A percentile compares a stretch with the other conserved stretches of the same genome.
Evolutionary conservation across 2,888 invertebrate species (phyloP).

Genomic region (Deilephila elpenor): DNA sequence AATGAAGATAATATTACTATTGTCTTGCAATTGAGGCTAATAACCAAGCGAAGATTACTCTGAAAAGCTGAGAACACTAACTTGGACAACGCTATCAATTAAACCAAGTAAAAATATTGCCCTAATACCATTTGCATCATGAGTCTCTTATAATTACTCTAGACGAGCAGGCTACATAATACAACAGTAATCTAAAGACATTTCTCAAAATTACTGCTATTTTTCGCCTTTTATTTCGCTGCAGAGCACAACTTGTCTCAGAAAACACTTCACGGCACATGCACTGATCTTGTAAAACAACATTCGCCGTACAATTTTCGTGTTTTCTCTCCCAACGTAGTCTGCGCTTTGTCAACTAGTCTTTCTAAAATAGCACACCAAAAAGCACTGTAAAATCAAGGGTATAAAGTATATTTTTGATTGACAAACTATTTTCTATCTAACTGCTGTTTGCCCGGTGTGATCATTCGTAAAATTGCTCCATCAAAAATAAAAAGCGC

Average conservation of each 20-base stretch:
- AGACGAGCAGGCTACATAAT: no score
- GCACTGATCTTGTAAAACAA: conserved; percentile 1
- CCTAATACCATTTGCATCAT: no score
- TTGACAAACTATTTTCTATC: neutral
- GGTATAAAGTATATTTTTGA: neutral
- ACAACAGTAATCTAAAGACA: no score
- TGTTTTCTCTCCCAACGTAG: conserved; percentile 8
- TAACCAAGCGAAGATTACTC: no score
- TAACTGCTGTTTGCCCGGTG: neutral
- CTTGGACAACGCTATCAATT: no score
- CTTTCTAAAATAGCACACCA: neutral
- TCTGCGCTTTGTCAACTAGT: conserved; percentile 5
- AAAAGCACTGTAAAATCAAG: neutral
- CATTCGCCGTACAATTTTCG: conserved; percentile 7
- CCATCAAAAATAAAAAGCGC: conserved; percentile 14
- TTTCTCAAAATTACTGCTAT: neutral
- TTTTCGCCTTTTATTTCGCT: neutral
- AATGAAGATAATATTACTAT: no score
- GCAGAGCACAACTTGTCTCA: neutral
- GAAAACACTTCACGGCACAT: neutral
- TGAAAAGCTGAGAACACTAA: no score
- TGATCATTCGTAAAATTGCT: conserved; percentile 26
- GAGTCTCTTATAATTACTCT: no score
- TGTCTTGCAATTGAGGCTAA: no score
- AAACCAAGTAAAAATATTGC: no score